phyloP scores from a whole-genome alignment of 2,888 invertebrate species.

The Scelioninae gen. 2 region DNA sequence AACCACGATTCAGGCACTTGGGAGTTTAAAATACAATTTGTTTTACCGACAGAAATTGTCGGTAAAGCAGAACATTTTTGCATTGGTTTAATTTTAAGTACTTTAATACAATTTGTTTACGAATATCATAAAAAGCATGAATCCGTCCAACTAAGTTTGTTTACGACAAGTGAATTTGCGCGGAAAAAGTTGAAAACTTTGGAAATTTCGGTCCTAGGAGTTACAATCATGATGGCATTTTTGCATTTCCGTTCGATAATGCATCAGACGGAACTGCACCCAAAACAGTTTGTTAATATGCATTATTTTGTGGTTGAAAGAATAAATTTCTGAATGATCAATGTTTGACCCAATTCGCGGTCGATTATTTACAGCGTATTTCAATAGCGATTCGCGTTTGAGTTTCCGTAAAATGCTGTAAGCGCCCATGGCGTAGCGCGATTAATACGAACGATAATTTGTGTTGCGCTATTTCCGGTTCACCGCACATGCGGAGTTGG shows the following conservation, averaged over 20 bases:
- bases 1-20: no score
- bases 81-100: no score
- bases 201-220: no score
- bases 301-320: conserved; percentile 4
- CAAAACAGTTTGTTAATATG: conserved; percentile 8
- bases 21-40: no score
- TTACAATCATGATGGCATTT: neutral
- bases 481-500: conserved; percentile 26
- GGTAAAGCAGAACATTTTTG: no score
- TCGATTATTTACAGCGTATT: conserved; percentile 40
- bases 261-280: neutral
- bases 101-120: no score
- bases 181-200: no score
- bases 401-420: conserved; percentile 42
- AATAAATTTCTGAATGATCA: conserved; percentile 33
- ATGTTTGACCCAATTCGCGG: conserved; percentile 35
- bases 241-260: conserved; percentile 6
- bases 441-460: conserved; percentile 55
- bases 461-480: conserved; percentile 40
- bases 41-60: no score
- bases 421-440: conserved; percentile 24
- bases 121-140: no score
- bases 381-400: conserved; percentile 33
- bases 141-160: no score
- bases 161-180: no score